Evolutionary conservation across 2,888 invertebrate genomes (phyloP).

Genomic region (Tineola bisselliella): DNA sequence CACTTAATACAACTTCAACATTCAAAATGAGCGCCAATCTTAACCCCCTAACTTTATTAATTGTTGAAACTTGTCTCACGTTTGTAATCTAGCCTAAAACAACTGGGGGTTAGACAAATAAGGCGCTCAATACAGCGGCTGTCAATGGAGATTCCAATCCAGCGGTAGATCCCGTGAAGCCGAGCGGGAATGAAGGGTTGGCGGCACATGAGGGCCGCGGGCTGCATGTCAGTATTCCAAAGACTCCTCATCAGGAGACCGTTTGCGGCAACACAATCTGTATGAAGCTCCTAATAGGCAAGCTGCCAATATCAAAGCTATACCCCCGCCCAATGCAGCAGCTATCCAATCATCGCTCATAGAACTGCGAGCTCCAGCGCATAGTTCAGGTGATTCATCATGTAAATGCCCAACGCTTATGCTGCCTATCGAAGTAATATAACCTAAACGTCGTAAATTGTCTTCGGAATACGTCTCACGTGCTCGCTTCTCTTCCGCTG

Average conservation of each 20-base stretch:
- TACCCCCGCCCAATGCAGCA: conserved; percentile 69
- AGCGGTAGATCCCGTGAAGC: conserved; percentile 52
- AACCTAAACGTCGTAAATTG: conserved; percentile 68
- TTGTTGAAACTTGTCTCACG: not conserved
- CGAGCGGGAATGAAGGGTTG: conserved; percentile 50
- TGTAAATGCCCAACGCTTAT: conserved; percentile 65
- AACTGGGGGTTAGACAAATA: not conserved
- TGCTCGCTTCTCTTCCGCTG: conserved; percentile 57
- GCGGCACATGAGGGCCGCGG: conserved; percentile 61
- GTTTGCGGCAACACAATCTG: conserved; percentile 69
- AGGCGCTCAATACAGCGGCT: conserved; percentile 58
- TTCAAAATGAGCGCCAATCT: conserved; percentile 38
- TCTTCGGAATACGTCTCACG: conserved; percentile 69
- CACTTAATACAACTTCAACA: conserved; percentile 50
- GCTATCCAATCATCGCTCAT: conserved; percentile 70
- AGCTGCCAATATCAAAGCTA: conserved; percentile 66
- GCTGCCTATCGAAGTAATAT: conserved; percentile 54
- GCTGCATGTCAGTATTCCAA: conserved; percentile 71
- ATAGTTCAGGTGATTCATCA: conserved; percentile 82
- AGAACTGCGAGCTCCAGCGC: conserved; percentile 63
- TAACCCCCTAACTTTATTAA: not conserved
- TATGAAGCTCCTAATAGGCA: conserved; percentile 70
- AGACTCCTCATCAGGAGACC: conserved; percentile 68
- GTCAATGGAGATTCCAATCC: conserved; percentile 67
- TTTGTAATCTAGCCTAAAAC: not conserved